Evolutionary conservation across 2,113 vertebrate genomes (phyloP).

Genomic region (Synodontis membranacea): DNA sequence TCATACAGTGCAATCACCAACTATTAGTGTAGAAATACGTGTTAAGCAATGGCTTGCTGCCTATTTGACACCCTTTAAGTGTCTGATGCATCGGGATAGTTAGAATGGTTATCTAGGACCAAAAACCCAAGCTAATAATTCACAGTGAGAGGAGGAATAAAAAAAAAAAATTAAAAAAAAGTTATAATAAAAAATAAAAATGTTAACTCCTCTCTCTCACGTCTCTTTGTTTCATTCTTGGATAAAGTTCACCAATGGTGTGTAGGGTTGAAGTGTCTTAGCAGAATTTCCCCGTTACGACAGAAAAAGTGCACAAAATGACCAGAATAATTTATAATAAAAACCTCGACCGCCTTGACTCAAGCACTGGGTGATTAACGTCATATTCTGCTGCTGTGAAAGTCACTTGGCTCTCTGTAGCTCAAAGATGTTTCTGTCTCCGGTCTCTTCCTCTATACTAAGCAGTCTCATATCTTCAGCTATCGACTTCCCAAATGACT

Average conservation of each 20-base stretch:
- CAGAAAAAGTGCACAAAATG: too few relatives aligned
- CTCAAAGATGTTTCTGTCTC: not conserved
- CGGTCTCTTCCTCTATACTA: not conserved
- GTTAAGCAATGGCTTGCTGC: not conserved
- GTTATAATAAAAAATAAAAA: too few relatives aligned
- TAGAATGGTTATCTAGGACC: not conserved
- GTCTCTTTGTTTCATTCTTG: not conserved
- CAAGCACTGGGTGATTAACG: not conserved
- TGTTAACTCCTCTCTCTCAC: not conserved
- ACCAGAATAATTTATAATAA: too few relatives aligned
- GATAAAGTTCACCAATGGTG: not conserved
- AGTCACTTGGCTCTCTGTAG: too few relatives aligned
- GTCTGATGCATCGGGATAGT: not conserved
- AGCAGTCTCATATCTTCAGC: not conserved
- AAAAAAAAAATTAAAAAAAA: not conserved
- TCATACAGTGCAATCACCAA: not conserved
- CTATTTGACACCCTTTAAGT: not conserved
- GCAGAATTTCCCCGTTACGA: too few relatives aligned
- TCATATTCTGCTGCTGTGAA: not conserved
- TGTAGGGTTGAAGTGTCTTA: too few relatives aligned
- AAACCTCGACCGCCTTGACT: not conserved
- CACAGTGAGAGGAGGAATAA: not conserved
- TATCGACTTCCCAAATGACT: not conserved
- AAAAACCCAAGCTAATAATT: not conserved
- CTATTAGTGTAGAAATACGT: not conserved